Percentiles rank a stretch among this genome's conserved stretches.
Evolutionary conservation across 2,113 vertebrate genomes (phyloP).

Genomic region (Okapia johnstoni): DNA sequence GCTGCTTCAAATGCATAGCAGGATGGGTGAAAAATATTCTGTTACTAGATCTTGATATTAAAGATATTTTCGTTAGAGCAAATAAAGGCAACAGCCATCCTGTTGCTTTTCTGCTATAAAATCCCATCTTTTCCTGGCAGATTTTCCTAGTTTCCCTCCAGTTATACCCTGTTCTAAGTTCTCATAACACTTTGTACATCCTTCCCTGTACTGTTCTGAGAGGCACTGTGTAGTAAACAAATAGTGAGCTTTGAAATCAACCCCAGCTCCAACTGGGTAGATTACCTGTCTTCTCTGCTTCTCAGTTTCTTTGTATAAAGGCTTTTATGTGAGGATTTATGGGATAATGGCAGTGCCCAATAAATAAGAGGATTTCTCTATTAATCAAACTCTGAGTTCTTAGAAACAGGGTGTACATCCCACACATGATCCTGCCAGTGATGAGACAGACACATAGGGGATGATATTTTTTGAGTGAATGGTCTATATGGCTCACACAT

Average conservation of each 20-base stretch:
- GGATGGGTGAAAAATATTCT: neutral
- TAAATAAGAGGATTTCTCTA: neutral
- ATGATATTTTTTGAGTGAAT: neutral
- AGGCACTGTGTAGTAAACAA: neutral
- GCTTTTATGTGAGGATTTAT: neutral
- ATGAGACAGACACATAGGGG: neutral
- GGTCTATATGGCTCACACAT: neutral
- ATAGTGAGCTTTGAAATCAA: neutral
- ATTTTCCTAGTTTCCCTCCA: neutral
- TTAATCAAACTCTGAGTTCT: neutral
- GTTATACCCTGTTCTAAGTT: neutral
- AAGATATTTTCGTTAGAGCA: neutral
- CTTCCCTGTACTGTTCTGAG: neutral
- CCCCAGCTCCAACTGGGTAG: neutral
- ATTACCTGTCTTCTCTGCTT: neutral
- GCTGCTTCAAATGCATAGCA: neutral
- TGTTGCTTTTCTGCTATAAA: neutral
- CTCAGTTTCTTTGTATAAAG: neutral
- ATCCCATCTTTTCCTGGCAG: neutral
- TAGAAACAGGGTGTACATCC: neutral
- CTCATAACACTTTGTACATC: neutral
- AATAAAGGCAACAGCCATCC: neutral
- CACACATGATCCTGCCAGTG: neutral
- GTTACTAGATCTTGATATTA: neutral
- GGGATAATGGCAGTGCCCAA: neutral